A percentile compares a stretch with the other conserved stretches of the same genome.
phyloP scores from a whole-genome alignment of 1,140 invertebrate species.

The Monochamus saltuarius region DNA sequence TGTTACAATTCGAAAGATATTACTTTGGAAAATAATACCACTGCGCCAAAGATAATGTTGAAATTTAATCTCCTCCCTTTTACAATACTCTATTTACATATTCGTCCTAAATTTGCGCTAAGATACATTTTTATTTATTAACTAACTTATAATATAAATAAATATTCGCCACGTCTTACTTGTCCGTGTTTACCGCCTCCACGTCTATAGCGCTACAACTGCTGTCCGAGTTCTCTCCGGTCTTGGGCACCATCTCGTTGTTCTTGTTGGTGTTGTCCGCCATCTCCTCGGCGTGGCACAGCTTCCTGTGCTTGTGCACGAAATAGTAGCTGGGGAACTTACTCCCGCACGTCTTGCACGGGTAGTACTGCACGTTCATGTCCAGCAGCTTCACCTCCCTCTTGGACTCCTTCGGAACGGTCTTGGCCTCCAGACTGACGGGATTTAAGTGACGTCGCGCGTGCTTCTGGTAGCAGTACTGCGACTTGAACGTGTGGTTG shows the following conservation, averaged over 20 bases:
- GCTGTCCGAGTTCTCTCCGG: slow-evolving; percentile 31
- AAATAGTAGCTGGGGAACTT: slow-evolving; percentile 93
- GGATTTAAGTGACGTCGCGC: slow-evolving; percentile 68
- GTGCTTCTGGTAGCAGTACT: slow-evolving; percentile 81
- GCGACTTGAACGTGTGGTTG: slow-evolving; percentile 78
- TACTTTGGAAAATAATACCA: background rate
- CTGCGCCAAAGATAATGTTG: background rate
- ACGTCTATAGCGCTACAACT: slow-evolving; percentile 45
- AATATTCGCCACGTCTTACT: slow-evolving; percentile 4
- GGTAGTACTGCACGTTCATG: slow-evolving; percentile 87
- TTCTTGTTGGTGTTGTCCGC: slow-evolving; percentile 46
- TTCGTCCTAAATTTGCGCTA: too few relatives aligned
- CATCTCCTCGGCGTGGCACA: slow-evolving; percentile 73
- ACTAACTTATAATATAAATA: too few relatives aligned
- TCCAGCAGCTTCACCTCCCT: slow-evolving; percentile 67
- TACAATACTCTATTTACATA: too few relatives aligned
- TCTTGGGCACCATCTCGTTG: slow-evolving; percentile 44
- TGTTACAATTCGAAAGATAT: too few relatives aligned
- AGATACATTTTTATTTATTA: too few relatives aligned
- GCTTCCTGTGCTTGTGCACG: slow-evolving; percentile 86
- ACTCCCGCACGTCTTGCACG: slow-evolving; percentile 87
- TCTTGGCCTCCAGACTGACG: slow-evolving; percentile 49
- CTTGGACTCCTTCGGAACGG: slow-evolving; percentile 37
- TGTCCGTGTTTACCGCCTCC: slow-evolving; percentile 27
- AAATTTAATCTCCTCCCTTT: background rate